Evolutionary conservation across 2,113 vertebrate species (phyloP).

Genomic region (Anas platyrhynchos): DNA sequence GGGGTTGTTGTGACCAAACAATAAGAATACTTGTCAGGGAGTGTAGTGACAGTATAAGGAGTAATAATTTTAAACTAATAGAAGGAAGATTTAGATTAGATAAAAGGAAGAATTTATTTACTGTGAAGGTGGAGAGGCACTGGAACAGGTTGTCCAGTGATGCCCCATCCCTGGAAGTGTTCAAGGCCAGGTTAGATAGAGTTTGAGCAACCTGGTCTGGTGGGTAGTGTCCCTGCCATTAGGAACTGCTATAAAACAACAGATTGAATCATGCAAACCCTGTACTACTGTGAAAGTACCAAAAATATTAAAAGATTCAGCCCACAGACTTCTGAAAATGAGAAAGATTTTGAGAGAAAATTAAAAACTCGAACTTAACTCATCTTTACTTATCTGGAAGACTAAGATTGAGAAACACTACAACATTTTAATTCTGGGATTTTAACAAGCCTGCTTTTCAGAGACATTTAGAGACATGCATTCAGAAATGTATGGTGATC

Average conservation of each 20-base stretch:
- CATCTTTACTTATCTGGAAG: neutral
- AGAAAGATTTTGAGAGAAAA: neutral
- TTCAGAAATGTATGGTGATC: neutral
- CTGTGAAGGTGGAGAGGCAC: too few relatives aligned
- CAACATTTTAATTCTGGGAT: neutral
- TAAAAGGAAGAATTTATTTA: too few relatives aligned
- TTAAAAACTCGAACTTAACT: neutral
- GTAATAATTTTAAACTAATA: too few relatives aligned
- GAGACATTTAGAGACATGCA: neutral
- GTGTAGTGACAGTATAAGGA: too few relatives aligned
- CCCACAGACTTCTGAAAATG: neutral
- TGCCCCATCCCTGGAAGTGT: too few relatives aligned
- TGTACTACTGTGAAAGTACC: neutral
- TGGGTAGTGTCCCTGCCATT: too few relatives aligned
- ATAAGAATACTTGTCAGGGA: too few relatives aligned
- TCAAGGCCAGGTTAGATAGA: too few relatives aligned
- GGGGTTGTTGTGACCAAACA: too few relatives aligned
- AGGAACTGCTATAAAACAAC: neutral
- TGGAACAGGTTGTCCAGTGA: too few relatives aligned
- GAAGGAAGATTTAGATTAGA: too few relatives aligned
- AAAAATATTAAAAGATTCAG: neutral
- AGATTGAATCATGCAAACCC: neutral
- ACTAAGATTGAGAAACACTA: neutral
- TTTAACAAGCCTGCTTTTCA: neutral
- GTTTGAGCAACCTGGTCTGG: too few relatives aligned